Conservation (phyloP, 2,113 vertebrate species). For the Formicarius rufipectus region DNA sequence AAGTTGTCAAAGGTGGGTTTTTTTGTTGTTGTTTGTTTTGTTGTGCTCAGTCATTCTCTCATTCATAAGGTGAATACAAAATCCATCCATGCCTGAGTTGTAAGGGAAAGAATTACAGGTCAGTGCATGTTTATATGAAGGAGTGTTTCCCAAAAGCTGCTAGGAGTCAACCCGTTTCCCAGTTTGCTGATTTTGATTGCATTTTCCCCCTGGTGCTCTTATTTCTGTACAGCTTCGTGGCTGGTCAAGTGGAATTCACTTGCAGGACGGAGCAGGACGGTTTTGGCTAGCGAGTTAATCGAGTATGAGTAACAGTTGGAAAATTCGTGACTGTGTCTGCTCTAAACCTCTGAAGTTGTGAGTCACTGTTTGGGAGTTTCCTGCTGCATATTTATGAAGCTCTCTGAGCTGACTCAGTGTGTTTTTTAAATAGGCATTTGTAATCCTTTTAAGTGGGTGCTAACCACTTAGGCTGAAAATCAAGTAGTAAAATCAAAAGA, state of each 20-base stretch:
- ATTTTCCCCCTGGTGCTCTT: neutral
- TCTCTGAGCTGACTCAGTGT: conserved; percentile 44
- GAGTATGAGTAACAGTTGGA: conserved; percentile 27
- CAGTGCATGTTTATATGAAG: neutral
- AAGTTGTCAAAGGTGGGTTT: neutral
- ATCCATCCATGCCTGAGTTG: neutral
- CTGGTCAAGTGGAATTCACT: neutral
- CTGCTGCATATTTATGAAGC: conserved; percentile 54
- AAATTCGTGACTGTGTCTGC: conserved; percentile 23
- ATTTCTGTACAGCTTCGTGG: neutral
- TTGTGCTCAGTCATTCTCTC: neutral
- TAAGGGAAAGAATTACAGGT: neutral
- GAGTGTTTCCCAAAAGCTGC: neutral
- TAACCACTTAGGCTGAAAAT: neutral
- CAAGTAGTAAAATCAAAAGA: neutral
- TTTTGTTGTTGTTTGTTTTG: neutral
- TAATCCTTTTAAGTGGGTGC: neutral
- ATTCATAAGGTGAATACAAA: neutral
- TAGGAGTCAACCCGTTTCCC: neutral
- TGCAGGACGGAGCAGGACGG: neutral
- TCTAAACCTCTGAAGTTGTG: conserved; percentile 33
- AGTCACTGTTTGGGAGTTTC: conserved; percentile 65
- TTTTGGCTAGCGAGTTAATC: conserved; percentile 1
- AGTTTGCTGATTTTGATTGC: neutral
- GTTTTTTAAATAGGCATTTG: conserved; percentile 46